Evolutionary conservation across 2,888 invertebrate genomes (phyloP).

Genomic region (Ochropleura leucogaster): DNA sequence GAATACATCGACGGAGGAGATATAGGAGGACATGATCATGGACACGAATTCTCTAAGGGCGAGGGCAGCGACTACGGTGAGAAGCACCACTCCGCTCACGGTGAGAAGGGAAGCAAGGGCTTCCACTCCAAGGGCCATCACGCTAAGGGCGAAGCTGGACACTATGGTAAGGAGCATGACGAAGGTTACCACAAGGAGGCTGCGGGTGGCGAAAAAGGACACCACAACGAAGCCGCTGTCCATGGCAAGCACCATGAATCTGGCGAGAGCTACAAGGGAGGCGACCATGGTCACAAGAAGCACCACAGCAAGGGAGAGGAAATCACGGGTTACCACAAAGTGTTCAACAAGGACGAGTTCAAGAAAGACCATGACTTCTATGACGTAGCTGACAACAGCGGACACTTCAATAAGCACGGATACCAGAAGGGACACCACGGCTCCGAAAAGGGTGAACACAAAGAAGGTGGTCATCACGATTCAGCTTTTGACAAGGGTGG

Average conservation of each 20-base stretch:
- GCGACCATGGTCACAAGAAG: conserved; percentile 90
- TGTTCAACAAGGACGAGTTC: conserved; percentile 94
- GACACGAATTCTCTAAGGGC: conserved; percentile 79
- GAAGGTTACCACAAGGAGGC: conserved; percentile 89
- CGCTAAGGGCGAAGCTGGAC: conserved; percentile 90
- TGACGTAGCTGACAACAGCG: conserved; percentile 92
- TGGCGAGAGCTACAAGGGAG: conserved; percentile 89
- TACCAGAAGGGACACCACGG: conserved; percentile 89
- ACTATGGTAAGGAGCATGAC: conserved; percentile 88
- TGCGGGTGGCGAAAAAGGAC: conserved; percentile 89
- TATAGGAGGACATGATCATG: conserved; percentile 67
- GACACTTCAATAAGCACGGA: conserved; percentile 92
- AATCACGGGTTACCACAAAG: conserved; percentile 93
- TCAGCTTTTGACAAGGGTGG: conserved; percentile 88
- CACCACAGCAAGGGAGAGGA: conserved; percentile 93
- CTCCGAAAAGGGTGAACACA: conserved; percentile 89
- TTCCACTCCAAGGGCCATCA: conserved; percentile 88
- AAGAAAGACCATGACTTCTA: conserved; percentile 95
- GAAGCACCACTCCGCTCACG: conserved; percentile 87
- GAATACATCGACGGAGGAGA: conserved; percentile 73
- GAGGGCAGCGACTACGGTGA: conserved; percentile 87
- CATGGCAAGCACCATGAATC: conserved; percentile 90
- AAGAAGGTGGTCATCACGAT: conserved; percentile 90
- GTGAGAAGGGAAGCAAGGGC: conserved; percentile 90
- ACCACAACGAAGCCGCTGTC: conserved; percentile 89